Base-by-base conservation (phyloP, 2,888 invertebrate species). In the Amitus sp. region DNA sequence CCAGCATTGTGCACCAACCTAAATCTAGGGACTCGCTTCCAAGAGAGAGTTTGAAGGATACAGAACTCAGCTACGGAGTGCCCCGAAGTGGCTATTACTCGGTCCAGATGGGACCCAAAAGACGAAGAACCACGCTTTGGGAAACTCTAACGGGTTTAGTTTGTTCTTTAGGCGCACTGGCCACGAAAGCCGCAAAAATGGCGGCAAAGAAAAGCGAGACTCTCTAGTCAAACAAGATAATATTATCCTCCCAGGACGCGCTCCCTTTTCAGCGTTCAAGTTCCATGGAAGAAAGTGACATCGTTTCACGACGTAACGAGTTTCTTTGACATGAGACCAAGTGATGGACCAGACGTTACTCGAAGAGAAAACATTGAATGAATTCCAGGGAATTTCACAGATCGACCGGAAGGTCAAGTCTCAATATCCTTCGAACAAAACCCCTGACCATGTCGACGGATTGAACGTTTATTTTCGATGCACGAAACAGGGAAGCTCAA, bases 91-190 rank as follows among this genome's bases (percentile, higher is more conserved):
- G 23, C 10, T 47, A 37, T 34, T 66, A 69, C 50, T 47, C 66
- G 33, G 67, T 69, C 56, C 67, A 72, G 40, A 53, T 45, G 15
- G 47, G 51, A 20, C 69, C 72, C 47, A 76, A 75, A 53, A 71
- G 74, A 58, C 72, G 76, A 50, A 69, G 76, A 45, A 67, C 77
- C 28, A 79, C 78, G 23, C 73, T 84, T 52, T 84, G 84, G 83
- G 82, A 84, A 53, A 75, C 83, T 23, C 70, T 84, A n/a, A 81
- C 83, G 1, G 83, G 82, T 7, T 76, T 84, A 40, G 83, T 84
- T 27, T 84, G 83, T 68, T 83, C 83, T 5, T 72, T 84, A 45
- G 83, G 84, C 17, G 79, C 82, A 28, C 73, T 84, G 34, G 82
- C 83, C 6, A 75, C 82, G 12, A 76, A 82, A 56, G 82, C 83